phyloP scores from a whole-genome alignment of 2,113 vertebrate species.

The Lethenteron reissneri region DNA sequence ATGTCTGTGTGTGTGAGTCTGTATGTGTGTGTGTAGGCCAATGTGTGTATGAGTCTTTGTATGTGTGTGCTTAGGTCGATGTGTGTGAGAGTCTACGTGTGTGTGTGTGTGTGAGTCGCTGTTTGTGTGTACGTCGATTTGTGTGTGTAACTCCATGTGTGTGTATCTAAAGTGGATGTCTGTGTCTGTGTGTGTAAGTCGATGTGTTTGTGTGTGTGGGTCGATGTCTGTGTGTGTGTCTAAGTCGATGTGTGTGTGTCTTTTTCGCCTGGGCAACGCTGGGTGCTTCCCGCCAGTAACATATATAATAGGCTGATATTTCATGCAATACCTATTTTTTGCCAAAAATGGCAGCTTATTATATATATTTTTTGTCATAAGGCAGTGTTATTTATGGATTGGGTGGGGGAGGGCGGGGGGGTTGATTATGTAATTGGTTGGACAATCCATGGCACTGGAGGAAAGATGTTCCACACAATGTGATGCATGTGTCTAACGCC shows the following conservation, averaged over 20 bases:
- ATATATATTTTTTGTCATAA: too few relatives aligned
- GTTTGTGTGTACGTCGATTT: background rate
- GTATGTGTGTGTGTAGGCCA: background rate
- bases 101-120: constrained; percentile 1
- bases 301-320: too few relatives aligned
- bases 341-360: too few relatives aligned
- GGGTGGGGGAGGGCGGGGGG: too few relatives aligned
- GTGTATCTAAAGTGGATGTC: background rate
- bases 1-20: background rate
- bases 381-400: too few relatives aligned
- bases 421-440: too few relatives aligned
- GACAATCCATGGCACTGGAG: too few relatives aligned
- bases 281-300: too few relatives aligned
- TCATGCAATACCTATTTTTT: too few relatives aligned
- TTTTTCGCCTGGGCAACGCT: background rate
- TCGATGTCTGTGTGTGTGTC: background rate
- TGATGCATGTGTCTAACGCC: too few relatives aligned
- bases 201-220: background rate
- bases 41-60: background rate
- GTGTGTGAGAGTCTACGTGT: background rate
- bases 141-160: background rate
- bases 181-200: background rate
- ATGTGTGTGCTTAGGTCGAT: background rate
- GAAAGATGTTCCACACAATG: too few relatives aligned
- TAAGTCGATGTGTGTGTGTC: background rate